These are phyloP conservation scores for Parnassius glacialis DNA, from an alignment of 2,888 invertebrate genomes.

Conservation along the genomic window DNA sequence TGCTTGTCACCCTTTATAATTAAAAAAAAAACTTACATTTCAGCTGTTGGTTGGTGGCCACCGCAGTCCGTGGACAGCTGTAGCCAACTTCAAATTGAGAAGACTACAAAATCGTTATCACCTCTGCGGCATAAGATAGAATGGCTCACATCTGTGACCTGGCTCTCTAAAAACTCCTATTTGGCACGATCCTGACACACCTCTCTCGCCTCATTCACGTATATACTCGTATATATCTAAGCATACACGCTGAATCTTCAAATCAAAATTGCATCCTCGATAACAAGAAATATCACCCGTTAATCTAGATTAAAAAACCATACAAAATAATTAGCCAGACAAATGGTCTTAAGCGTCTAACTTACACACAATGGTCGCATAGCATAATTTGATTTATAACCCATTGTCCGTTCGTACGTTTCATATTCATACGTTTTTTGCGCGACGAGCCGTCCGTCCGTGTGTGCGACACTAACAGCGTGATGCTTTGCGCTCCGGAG, in stretches of 20 bases:
- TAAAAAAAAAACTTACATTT: too few relatives aligned
- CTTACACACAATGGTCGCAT: constrained; percentile 23
- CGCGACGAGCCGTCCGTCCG: constrained; percentile 28
- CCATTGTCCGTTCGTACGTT: constrained; percentile 23
- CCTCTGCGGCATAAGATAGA: too few relatives aligned
- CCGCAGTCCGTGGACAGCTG: too few relatives aligned
- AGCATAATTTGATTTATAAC: constrained; percentile 28
- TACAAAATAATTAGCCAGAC: constrained; percentile 30
- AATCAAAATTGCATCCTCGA: not conserved
- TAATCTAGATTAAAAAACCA: not conserved
- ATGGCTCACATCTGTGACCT: too few relatives aligned
- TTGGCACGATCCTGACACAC: too few relatives aligned
- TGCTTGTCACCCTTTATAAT: too few relatives aligned
- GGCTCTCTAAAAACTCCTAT: too few relatives aligned
- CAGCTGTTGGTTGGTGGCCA: too few relatives aligned
- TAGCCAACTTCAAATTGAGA: too few relatives aligned
- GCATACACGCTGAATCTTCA: not conserved
- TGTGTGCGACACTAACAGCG: constrained; percentile 36
- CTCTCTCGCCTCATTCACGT: too few relatives aligned
- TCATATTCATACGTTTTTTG: constrained; percentile 31
- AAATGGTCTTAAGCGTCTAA: constrained; percentile 21
- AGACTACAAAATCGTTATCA: too few relatives aligned
- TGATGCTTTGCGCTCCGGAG: constrained; percentile 38
- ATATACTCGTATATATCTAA: too few relatives aligned
- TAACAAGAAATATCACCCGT: constrained; percentile 14